A percentile compares a stretch with the other conserved stretches of the same genome.
These are phyloP conservation scores for Esox lucius DNA, from an alignment of 2,797 vertebrate genomes.

Conservation along the genomic window DNA sequence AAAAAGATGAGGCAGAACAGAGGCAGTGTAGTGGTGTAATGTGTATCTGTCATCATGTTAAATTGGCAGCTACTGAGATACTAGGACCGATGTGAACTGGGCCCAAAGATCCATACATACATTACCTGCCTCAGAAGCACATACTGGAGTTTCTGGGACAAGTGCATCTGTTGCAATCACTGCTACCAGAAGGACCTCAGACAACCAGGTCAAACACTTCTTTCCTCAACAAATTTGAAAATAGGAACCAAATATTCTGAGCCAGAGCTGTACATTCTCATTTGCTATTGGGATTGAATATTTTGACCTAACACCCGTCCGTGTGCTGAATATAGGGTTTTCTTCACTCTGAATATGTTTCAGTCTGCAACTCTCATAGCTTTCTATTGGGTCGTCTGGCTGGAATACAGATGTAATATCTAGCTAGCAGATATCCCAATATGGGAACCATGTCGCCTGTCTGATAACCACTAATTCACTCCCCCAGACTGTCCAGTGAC, in stretches of 20 bases:
- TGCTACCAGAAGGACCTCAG: not conserved
- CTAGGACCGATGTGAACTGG: not conserved
- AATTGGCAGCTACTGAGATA: not conserved
- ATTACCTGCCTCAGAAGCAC: not conserved
- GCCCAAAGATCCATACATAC: not conserved
- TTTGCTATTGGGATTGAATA: constrained; percentile 29
- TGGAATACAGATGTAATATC: constrained; percentile 58
- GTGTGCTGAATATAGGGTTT: constrained; percentile 35
- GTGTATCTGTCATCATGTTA: not conserved
- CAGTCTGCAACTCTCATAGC: constrained; percentile 31
- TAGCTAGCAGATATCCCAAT: constrained; percentile 52
- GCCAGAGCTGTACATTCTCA: constrained; percentile 35
- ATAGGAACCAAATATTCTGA: constrained; percentile 27
- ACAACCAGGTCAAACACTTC: not conserved
- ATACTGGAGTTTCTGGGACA: not conserved
- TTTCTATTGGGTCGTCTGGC: constrained; percentile 45
- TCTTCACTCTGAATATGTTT: constrained; percentile 47
- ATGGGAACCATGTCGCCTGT: constrained; percentile 67
- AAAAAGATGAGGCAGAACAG: not conserved
- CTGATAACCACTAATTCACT: constrained; percentile 87
- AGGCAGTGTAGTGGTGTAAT: not conserved
- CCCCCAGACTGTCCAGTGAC: constrained; percentile 76
- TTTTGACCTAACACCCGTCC: constrained; percentile 34
- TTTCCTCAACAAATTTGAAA: not conserved
- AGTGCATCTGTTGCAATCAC: not conserved